Evolutionary conservation across 2,797 vertebrate genomes (phyloP).

Genomic region (Zenarchopterus dispar): DNA sequence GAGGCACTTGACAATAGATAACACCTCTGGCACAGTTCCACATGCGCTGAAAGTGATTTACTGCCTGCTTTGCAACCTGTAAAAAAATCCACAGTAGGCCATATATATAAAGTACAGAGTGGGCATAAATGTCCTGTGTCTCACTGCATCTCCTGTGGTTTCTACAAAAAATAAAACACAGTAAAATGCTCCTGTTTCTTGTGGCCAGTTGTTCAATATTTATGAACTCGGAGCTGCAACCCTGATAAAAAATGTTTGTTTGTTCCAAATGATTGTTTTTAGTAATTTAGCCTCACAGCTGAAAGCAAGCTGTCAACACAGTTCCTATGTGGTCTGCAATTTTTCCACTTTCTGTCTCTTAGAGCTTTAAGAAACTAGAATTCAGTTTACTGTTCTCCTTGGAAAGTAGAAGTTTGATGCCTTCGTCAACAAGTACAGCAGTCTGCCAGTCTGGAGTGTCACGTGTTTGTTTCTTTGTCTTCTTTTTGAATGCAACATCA

Average conservation of each 20-base stretch:
- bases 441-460: too few relatives aligned
- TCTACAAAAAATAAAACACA: not conserved
- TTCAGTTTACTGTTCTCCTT: too few relatives aligned
- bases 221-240: conserved; percentile 33
- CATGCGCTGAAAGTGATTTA: conserved; percentile 60
- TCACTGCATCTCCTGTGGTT: conserved; percentile 31
- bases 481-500: too few relatives aligned
- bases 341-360: too few relatives aligned
- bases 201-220: conserved; percentile 18
- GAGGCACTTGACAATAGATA: conserved; percentile 67
- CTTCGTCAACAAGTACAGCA: too few relatives aligned
- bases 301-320: too few relatives aligned
- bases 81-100: not conserved
- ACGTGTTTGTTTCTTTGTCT: too few relatives aligned
- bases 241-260: conserved; percentile 12
- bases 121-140: conserved; percentile 34
- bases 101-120: not conserved
- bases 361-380: too few relatives aligned
- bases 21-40: conserved; percentile 63
- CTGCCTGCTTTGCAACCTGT: conserved; percentile 48
- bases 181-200: conserved; percentile 10
- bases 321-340: too few relatives aligned
- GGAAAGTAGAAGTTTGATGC: too few relatives aligned
- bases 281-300: too few relatives aligned
- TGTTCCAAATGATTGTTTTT: too few relatives aligned